These are phyloP conservation scores for Callaeas wilsoni DNA, from an alignment of 2,113 vertebrate species.

Conservation along the genomic window DNA sequence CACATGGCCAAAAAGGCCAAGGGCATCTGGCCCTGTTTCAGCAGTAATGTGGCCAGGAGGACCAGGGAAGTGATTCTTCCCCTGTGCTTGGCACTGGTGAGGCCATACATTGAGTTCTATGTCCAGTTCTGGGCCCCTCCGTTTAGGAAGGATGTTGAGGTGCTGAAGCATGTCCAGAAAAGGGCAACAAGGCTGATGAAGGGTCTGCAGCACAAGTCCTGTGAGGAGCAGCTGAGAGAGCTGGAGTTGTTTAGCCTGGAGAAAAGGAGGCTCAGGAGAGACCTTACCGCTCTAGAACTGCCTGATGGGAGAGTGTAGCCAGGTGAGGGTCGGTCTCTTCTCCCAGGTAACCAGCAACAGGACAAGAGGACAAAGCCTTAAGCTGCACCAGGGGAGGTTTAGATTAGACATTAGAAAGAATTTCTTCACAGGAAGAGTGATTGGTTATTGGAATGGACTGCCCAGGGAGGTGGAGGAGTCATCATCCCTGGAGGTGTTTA, in stretches of 20 bases:
- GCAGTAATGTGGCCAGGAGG: neutral
- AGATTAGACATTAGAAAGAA: neutral
- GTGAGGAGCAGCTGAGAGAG: neutral
- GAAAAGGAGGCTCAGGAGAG: neutral
- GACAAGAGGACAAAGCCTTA: neutral
- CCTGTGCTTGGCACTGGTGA: rapidly evolving
- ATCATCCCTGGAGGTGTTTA: neutral
- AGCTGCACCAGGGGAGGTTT: neutral
- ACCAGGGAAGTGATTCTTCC: neutral
- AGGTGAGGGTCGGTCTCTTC: neutral
- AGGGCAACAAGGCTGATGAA: neutral
- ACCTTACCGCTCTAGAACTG: neutral
- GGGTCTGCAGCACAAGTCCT: neutral
- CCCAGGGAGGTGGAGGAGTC: neutral
- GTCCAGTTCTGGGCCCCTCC: neutral
- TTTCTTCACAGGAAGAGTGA: neutral
- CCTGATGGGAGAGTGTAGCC: neutral
- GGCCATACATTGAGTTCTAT: rapidly evolving
- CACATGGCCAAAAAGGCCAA: too few species aligned
- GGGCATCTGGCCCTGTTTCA: neutral
- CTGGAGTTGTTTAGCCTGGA: neutral
- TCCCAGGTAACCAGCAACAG: neutral
- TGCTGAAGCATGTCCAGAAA: neutral
- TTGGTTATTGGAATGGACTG: neutral
- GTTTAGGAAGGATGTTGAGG: neutral